Percentiles rank a stretch among this genome's conserved stretches.
These are phyloP conservation scores for Melikaiella ostensackeni DNA, from an alignment of 2,888 invertebrate genomes.

Conservation along the genomic window DNA sequence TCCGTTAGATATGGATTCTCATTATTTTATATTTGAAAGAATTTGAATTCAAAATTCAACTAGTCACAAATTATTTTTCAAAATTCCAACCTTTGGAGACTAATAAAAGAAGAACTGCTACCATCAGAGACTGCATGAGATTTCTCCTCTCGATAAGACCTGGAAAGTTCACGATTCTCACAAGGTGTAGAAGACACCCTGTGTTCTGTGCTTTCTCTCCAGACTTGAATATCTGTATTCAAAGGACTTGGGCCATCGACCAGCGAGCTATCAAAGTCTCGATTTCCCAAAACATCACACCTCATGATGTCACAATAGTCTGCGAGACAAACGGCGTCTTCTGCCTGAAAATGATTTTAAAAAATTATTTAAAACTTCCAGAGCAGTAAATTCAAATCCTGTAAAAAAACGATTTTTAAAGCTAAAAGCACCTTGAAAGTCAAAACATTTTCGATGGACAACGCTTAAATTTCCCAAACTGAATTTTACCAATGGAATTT, in stretches of 20 bases:
- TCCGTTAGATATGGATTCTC: not conserved
- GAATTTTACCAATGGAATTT: too few species aligned
- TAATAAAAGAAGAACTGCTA: constrained; percentile 29
- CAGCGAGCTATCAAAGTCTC: constrained; percentile 80
- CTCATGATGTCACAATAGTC: constrained; percentile 98
- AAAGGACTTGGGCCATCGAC: constrained; percentile 83
- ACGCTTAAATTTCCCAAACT: constrained; percentile 41
- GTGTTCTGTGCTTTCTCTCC: constrained; percentile 88
- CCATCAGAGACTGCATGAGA: constrained; percentile 15
- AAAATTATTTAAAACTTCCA: not conserved
- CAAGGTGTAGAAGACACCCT: constrained; percentile 69
- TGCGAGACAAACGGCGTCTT: constrained; percentile 94
- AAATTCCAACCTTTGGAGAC: constrained; percentile 23
- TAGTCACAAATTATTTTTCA: not conserved
- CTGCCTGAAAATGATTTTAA: constrained; percentile 81
- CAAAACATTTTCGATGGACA: not conserved
- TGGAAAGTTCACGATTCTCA: constrained; percentile 31
- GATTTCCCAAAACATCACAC: constrained; percentile 90
- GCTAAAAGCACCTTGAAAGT: not conserved
- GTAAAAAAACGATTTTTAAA: not conserved
- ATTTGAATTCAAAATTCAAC: not conserved
- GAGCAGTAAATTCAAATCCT: too few species aligned
- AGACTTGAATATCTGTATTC: constrained; percentile 89
- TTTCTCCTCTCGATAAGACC: constrained; percentile 16
- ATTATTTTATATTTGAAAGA: not conserved